These are phyloP conservation scores for Terebella lapidaria DNA, from an alignment of 2,888 invertebrate genomes.

Conservation along the genomic window DNA sequence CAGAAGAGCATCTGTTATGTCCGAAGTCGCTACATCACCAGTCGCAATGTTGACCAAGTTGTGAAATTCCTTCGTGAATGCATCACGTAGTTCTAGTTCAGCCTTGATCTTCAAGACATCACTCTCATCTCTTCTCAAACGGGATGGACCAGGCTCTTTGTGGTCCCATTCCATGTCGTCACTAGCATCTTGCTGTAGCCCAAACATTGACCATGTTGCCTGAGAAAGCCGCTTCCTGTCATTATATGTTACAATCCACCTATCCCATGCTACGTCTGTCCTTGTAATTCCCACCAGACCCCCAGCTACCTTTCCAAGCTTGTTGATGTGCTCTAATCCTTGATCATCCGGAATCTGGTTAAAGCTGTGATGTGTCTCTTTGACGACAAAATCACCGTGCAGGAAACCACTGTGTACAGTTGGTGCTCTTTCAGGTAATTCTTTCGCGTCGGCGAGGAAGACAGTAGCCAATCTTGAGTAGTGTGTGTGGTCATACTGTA, in stretches of 20 bases:
- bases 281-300: not conserved
- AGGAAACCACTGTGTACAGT: not conserved
- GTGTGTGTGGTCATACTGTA: not conserved
- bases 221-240: not conserved
- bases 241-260: not conserved
- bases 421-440: not conserved
- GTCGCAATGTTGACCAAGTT: not conserved
- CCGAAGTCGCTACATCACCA: not conserved
- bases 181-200: not conserved
- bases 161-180: not conserved
- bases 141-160: not conserved
- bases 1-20: not conserved
- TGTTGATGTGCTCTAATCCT: not conserved
- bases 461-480: not conserved
- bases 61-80: not conserved
- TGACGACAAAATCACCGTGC: not conserved
- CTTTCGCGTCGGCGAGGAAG: not conserved
- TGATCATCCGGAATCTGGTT: not conserved
- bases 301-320: not conserved
- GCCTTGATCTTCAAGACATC: not conserved
- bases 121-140: not conserved
- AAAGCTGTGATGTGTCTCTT: not conserved
- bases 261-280: not conserved
- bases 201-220: not conserved
- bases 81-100: not conserved